These are phyloP conservation scores for Calypte anna DNA, from an alignment of 2,113 vertebrate species.

Conservation along the genomic window DNA sequence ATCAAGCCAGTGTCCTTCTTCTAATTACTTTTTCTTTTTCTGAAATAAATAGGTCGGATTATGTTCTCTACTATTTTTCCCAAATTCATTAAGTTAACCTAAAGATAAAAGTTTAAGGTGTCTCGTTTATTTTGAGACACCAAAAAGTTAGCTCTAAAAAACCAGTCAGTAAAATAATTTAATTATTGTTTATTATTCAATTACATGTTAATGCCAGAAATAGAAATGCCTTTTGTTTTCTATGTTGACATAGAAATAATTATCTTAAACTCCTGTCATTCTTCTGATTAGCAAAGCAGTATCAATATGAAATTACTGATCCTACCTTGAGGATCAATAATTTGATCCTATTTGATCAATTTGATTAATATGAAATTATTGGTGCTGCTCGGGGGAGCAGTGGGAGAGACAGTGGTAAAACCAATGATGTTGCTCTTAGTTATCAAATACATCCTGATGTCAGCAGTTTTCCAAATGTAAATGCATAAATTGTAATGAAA, in stretches of 20 bases:
- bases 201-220: neutral
- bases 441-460: neutral
- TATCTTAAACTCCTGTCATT: too few relatives aligned
- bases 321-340: too few relatives aligned
- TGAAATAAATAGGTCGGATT: neutral
- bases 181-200: neutral
- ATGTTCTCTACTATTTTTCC: neutral
- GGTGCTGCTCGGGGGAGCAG: too few relatives aligned
- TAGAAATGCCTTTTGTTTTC: too few relatives aligned
- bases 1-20: neutral
- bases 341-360: too few relatives aligned
- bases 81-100: neutral
- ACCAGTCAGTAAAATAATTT: neutral
- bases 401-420: neutral
- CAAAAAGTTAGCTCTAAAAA: neutral
- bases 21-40: neutral
- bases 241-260: too few relatives aligned
- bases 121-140: neutral
- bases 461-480: neutral
- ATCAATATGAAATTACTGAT: too few relatives aligned
- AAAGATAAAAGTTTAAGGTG: neutral
- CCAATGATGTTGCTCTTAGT: neutral
- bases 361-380: too few relatives aligned
- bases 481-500: neutral
- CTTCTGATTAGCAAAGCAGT: too few relatives aligned